Evolutionary conservation across 2,888 invertebrate species (phyloP).

Genomic region (Oscheius onirici): DNA sequence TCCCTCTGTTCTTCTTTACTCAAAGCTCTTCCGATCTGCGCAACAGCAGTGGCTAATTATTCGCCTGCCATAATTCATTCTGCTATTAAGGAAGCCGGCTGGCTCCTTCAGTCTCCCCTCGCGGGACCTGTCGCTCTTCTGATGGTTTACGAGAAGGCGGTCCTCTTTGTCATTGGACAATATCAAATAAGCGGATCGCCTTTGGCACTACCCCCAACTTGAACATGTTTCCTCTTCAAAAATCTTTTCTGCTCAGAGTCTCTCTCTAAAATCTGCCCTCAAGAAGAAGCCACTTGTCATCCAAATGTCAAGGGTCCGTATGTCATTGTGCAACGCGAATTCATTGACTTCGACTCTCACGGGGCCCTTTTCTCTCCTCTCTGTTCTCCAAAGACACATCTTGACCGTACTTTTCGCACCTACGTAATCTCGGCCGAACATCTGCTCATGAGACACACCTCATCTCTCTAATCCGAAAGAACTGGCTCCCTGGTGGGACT

Average conservation of each 20-base stretch:
- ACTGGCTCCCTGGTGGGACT: background rate
- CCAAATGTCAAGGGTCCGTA: slow-evolving; percentile 29
- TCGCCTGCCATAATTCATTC: background rate
- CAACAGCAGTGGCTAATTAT: slow-evolving; percentile 11
- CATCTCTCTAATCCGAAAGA: slow-evolving; percentile 1
- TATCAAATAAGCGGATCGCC: slow-evolving; percentile 29
- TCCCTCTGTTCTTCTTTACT: no score
- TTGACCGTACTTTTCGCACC: background rate
- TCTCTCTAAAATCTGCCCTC: background rate
- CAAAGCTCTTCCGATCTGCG: no score
- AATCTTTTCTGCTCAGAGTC: background rate
- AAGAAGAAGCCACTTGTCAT: slow-evolving; percentile 20
- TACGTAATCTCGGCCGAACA: background rate
- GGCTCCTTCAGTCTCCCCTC: slow-evolving; percentile 25
- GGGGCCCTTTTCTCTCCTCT: background rate
- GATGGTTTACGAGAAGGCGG: slow-evolving; percentile 32
- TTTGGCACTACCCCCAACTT: background rate
- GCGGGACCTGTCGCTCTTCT: slow-evolving; percentile 25
- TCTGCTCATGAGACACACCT: background rate
- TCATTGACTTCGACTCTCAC: slow-evolving; percentile 24
- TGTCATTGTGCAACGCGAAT: slow-evolving; percentile 27
- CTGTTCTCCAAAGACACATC: background rate
- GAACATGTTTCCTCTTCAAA: slow-evolving; percentile 4
- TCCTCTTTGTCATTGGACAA: slow-evolving; percentile 20
- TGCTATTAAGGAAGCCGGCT: slow-evolving; percentile 25